phyloP scores from a whole-genome alignment of 2,888 invertebrate species.

The Sesia apiformis region DNA sequence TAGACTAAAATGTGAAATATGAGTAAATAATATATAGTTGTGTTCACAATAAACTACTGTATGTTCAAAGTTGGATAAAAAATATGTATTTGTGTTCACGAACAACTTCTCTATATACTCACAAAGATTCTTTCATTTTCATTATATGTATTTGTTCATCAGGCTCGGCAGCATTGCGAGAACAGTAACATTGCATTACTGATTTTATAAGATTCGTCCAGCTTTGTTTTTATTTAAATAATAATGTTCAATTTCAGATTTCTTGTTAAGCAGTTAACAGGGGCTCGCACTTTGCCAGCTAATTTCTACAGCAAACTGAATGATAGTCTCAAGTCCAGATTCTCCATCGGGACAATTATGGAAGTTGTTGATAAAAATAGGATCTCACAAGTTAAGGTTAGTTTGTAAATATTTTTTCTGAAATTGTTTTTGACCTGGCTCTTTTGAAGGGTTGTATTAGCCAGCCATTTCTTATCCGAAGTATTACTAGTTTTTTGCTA shows the following conservation, averaged over 20 bases:
- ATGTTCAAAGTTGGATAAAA: too few species aligned
- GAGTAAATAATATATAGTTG: too few species aligned
- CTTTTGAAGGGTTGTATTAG: background rate
- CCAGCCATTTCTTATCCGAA: background rate
- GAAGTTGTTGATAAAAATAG: conserved; percentile 98
- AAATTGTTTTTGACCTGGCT: background rate
- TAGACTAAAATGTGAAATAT: too few species aligned
- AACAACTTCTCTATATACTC: too few species aligned
- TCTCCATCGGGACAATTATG: conserved; percentile 86
- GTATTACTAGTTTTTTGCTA: background rate
- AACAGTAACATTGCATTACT: too few species aligned
- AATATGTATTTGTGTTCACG: too few species aligned
- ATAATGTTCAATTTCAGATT: conserved; percentile 63
- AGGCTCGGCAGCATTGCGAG: too few species aligned
- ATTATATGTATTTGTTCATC: too few species aligned
- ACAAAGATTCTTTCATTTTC: too few species aligned
- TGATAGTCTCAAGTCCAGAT: conserved; percentile 88
- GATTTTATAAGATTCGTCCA: too few species aligned
- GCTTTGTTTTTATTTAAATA: background rate
- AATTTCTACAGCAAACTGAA: conserved; percentile 93
- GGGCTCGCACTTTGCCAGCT: conserved; percentile 94
- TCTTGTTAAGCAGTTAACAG: conserved; percentile 91
- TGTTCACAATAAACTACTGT: too few species aligned
- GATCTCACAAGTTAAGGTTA: conserved; percentile 88
- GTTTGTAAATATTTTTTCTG: too few species aligned